phyloP scores from a whole-genome alignment of 2,888 invertebrate genomes.

The Zhuqinia jingwanae region DNA sequence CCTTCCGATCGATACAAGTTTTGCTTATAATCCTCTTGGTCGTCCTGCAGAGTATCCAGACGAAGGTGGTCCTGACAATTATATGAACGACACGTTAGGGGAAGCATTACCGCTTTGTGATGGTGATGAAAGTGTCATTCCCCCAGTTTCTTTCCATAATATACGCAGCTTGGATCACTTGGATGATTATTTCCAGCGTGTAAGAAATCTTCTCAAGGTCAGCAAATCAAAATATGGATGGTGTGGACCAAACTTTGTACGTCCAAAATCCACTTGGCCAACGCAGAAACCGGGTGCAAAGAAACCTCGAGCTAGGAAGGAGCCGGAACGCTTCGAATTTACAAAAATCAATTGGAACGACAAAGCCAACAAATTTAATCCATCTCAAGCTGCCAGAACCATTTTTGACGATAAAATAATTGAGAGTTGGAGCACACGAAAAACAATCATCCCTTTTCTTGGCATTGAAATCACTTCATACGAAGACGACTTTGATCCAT shows the following conservation, averaged over 20 bases:
- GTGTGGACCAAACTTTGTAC: constrained; percentile 76
- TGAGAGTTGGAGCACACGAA: constrained; percentile 70
- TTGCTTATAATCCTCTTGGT: constrained; percentile 74
- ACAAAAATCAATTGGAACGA: constrained; percentile 69
- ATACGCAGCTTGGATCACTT: constrained; percentile 52
- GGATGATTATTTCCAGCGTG: constrained; percentile 54
- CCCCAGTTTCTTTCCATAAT: constrained; percentile 46
- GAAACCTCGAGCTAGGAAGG: constrained; percentile 62
- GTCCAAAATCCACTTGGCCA: constrained; percentile 59
- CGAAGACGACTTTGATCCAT: constrained; percentile 67
- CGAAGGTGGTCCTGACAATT: constrained; percentile 35
- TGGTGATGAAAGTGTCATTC: constrained; percentile 7
- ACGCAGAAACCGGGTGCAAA: constrained; percentile 26
- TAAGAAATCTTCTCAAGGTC: constrained; percentile 50
- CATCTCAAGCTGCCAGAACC: constrained; percentile 46
- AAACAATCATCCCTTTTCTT: constrained; percentile 62
- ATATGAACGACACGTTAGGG: constrained; percentile 51
- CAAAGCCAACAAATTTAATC: constrained; percentile 63
- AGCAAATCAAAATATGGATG: constrained; percentile 74
- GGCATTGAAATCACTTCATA: constrained; percentile 62
- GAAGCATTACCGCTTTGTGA: constrained; percentile 16
- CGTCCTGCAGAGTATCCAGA: constrained; percentile 74
- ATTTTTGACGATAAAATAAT: constrained; percentile 74
- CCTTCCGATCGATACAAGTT: constrained; percentile 52
- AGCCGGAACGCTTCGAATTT: constrained; percentile 57